Evolutionary conservation across 64 coral and sea anemone species (phyloP), one percentile per base, ranked within the genome.

Genomic region (Actinia tenebrosa): DNA sequence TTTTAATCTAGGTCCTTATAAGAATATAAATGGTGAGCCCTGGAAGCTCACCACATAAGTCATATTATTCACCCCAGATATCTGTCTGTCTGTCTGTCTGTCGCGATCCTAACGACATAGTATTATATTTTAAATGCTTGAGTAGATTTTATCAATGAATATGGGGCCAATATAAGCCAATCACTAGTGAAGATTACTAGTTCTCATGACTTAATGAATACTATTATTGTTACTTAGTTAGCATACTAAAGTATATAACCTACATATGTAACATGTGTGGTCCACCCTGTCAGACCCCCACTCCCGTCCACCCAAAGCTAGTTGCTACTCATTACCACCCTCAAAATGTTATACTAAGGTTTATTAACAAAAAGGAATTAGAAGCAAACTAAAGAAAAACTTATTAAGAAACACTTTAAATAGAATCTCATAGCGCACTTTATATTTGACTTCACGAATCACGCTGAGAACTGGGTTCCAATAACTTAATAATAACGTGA

Each of bases 1-100:
- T 43, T 99, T 92, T 86, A 99, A 99, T 91, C 60, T 99, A 46
- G 97, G 97, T 25, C 86, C 93, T 17, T 99, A 93, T 90, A 89
- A 85, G 53, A 95, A 95, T 80, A 87, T 95, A 83, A 88, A 91
- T 64, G 97, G 97, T 3, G 93, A 92, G 15, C 45, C 89, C 75
- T 99, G 97, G 97, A 97, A 97, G 53, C 83, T 85, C 15, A 60
- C 53, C 44, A 81, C 79, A 53, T 81, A 81, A 53, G 50, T 50
- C 79, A 81, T 79, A 66, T 23, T 66, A 23, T 23, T 23, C 19
- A 66, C 20, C 63, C 16, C 63, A 58, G 56, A 66, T 66, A 23
- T 23, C 63, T 22, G 17, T 66, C 63, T 20, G 61, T 66, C 63
- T 20, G 61, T 37, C 30, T 66, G 63, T 66, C 63, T 22, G 63